Conservation (phyloP, 2,888 invertebrate species). For the Embidobia sp. region DNA sequence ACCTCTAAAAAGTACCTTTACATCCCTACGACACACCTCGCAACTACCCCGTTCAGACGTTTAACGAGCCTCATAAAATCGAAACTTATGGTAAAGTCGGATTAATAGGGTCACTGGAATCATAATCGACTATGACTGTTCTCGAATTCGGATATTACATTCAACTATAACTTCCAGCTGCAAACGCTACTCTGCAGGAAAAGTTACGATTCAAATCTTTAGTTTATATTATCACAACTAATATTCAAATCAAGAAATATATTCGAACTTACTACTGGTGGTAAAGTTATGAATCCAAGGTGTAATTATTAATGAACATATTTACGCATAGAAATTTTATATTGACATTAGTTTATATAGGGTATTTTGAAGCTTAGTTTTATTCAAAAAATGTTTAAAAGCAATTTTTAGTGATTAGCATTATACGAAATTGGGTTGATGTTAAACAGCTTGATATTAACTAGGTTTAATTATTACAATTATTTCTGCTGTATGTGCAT, state of each 20-base stretch:
- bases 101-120: constrained; percentile 57
- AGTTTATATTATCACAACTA: constrained; percentile 37
- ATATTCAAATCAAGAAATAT: constrained; percentile 46
- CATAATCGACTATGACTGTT: constrained; percentile 53
- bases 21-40: constrained; percentile 61
- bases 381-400: too few relatives aligned
- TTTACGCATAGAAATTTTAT: too few relatives aligned
- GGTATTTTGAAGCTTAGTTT: too few relatives aligned
- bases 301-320: too few relatives aligned
- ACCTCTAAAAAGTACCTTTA: constrained; percentile 63
- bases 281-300: constrained; percentile 1
- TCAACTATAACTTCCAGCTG: constrained; percentile 34
- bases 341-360: too few relatives aligned
- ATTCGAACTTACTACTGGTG: constrained; percentile 12
- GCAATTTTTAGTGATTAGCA: too few relatives aligned
- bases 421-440: too few relatives aligned
- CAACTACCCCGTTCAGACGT: constrained; percentile 47
- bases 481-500: too few relatives aligned
- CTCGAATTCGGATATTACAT: constrained; percentile 47
- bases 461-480: too few relatives aligned
- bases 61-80: constrained; percentile 63
- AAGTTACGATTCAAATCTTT: constrained; percentile 49
- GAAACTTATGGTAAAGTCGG: constrained; percentile 60
- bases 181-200: constrained; percentile 21
- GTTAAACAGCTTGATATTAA: too few relatives aligned